Evolutionary conservation across 30 jellyfish, hydroid and myxozoan species (phyloP).

Genomic region (Pseudorhiza aurosa): DNA sequence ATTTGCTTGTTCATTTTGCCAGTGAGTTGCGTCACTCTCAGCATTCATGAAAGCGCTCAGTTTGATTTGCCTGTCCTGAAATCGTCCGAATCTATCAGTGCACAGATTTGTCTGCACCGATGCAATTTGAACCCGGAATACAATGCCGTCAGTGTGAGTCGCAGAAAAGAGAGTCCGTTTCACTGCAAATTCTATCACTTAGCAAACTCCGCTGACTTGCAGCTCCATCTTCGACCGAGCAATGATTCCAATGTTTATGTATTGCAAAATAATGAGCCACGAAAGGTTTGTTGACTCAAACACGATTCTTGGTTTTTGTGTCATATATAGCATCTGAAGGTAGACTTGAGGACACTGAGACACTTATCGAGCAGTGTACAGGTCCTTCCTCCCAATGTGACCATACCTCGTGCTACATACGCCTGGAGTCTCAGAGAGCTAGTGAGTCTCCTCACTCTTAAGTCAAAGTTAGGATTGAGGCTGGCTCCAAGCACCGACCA

Average conservation of each 20-base stretch:
- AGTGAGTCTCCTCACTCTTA: too few species aligned
- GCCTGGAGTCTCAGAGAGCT: too few species aligned
- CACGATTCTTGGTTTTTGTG: too few species aligned
- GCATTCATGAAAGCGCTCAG: background rate
- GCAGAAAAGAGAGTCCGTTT: background rate
- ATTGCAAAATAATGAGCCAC: background rate
- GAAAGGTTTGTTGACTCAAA: background rate
- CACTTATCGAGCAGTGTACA: too few species aligned
- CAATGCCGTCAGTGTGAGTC: conserved; percentile 1
- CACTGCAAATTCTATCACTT: background rate
- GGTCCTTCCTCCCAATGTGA: too few species aligned
- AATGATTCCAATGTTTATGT: background rate
- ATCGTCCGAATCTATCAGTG: background rate
- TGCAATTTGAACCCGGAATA: background rate
- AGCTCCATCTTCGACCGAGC: background rate
- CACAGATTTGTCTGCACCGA: background rate
- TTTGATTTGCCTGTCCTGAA: background rate
- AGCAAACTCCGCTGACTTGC: background rate
- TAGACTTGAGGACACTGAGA: too few species aligned
- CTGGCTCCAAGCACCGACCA: too few species aligned
- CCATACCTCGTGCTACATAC: too few species aligned
- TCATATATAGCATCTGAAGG: too few species aligned
- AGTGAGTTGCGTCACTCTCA: background rate
- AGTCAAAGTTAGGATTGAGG: too few species aligned
- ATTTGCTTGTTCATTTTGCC: too few species aligned